These are phyloP conservation scores for Falco novaeseelandiae DNA, from an alignment of 2,797 vertebrate species.

Conservation along the genomic window DNA sequence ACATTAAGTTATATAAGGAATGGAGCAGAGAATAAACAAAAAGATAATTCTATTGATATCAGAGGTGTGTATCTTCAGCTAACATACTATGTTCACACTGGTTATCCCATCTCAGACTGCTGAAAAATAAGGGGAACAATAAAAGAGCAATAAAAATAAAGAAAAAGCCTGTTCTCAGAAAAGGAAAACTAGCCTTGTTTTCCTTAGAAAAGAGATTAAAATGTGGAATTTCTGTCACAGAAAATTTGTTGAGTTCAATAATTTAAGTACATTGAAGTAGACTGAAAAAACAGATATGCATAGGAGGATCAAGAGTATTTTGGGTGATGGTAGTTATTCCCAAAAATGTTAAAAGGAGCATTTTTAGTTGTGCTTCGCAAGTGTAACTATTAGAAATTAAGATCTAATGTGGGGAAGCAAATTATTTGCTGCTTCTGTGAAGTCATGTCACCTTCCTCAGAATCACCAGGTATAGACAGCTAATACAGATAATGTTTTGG, in stretches of 20 bases:
- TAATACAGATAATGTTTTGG: neutral
- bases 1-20: slow-evolving; percentile 19
- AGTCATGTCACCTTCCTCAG: neutral
- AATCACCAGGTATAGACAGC: neutral
- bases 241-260: neutral
- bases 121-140: neutral
- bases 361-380: neutral
- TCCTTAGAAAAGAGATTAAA: neutral
- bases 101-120: neutral
- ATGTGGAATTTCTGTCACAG: neutral
- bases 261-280: neutral
- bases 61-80: neutral
- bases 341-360: rapidly evolving
- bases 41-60: neutral
- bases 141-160: neutral
- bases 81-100: neutral
- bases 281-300: neutral
- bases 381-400: neutral
- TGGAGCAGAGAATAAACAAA: slow-evolving; percentile 11
- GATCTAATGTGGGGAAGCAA: neutral
- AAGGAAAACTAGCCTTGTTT: neutral
- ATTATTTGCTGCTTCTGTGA: neutral
- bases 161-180: neutral
- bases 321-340: neutral
- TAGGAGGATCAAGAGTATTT: neutral